Conservation (phyloP, 2,797 vertebrate genomes). For the Alca torda region DNA sequence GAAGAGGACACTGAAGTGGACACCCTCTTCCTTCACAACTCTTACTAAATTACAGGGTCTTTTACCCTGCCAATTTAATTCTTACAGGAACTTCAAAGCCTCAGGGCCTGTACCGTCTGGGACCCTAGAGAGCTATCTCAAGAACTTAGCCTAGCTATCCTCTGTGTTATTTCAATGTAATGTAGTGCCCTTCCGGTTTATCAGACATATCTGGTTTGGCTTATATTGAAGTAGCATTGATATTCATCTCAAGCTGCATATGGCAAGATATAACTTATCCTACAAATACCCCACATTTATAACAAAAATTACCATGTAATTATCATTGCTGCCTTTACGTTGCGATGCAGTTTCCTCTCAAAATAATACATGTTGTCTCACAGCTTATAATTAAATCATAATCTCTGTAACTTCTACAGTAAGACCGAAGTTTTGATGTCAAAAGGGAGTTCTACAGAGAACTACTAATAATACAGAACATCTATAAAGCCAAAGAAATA, state of each 20-base stretch:
- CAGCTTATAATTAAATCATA: neutral
- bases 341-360: neutral
- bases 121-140: neutral
- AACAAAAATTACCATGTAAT: neutral
- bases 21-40: neutral
- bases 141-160: neutral
- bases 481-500: neutral
- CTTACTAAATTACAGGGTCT: neutral
- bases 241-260: neutral
- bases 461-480: neutral
- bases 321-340: neutral
- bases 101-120: neutral
- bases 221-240: neutral
- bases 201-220: neutral
- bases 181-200: neutral
- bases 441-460: neutral
- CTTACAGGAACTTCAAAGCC: neutral
- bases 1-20: neutral
- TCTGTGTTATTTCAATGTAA: neutral
- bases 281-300: neutral
- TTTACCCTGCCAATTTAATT: neutral
- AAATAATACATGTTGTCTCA: neutral
- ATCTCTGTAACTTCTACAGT: neutral
- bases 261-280: neutral
- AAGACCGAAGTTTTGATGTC: neutral